These are phyloP conservation scores for Spheniscus mendiculus DNA, from an alignment of 2,113 vertebrate species.

Conservation along the genomic window DNA sequence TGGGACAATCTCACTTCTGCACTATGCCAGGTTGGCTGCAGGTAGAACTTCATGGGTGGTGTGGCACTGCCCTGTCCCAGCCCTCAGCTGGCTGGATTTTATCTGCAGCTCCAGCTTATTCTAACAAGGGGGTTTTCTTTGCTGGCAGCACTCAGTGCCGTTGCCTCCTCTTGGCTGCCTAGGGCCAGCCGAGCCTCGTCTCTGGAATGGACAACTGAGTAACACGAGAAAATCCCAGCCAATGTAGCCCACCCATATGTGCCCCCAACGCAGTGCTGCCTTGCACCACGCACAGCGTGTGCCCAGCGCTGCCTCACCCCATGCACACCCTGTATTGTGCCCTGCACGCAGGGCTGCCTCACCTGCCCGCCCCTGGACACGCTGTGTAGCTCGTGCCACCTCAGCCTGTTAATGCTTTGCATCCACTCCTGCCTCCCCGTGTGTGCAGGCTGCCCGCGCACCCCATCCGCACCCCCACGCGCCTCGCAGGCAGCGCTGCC, in stretches of 20 bases:
- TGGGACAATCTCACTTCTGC: not conserved
- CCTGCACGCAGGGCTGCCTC: not conserved
- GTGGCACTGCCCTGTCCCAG: not conserved
- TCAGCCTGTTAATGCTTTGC: accelerated
- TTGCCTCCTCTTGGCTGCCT: too few species aligned
- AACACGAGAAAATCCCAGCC: not conserved
- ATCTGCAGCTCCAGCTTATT: not conserved
- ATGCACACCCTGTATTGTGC: accelerated
- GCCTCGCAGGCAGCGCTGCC: accelerated
- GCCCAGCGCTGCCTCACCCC: not conserved
- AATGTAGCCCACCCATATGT: accelerated
- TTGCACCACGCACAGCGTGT: accelerated
- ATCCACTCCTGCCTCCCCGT: not conserved
- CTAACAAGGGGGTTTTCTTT: not conserved
- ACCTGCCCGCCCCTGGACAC: accelerated
- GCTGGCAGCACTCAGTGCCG: not conserved
- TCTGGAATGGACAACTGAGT: not conserved
- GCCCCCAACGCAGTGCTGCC: not conserved
- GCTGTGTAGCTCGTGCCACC: not conserved
- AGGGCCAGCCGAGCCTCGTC: not conserved
- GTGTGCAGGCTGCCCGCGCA: accelerated
- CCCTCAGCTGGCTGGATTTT: not conserved
- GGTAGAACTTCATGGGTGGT: not conserved
- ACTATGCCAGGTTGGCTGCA: too few species aligned
- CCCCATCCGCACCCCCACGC: accelerated